Base-by-base conservation (phyloP, 1,140 invertebrate genomes). In the Orussus abietinus region DNA sequence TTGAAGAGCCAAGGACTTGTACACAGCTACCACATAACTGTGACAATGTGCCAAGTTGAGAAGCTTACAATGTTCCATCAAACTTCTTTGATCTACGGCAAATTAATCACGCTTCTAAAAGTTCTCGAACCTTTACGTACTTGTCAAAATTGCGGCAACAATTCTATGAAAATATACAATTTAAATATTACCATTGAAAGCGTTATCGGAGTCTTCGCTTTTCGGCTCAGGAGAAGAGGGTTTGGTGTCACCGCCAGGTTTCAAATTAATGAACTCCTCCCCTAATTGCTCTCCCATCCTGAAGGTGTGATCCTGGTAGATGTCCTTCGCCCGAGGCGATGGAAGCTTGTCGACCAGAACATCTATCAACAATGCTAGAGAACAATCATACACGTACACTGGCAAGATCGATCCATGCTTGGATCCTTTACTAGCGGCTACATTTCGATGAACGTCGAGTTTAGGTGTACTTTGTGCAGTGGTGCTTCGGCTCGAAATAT, bases 331-430 rank as follows among this genome's bases (percentile, higher is more conserved):
- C 25, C 74, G 55, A 2, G 63, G 57, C n/a, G 53, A 58, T n/a
- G 61, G 53, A 2, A 64, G 62, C 50, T 74, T 69, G 42, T 81
- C 73, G 7, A 84, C 67, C 3, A 84, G 68, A 0, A 76, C 73
- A 38, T 81, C 77, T 3, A 80, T 78, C 15, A 85, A 55, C 29
- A 75, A 62, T 10, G 75, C 69, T 4, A 83, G 55, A 2, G 80
- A 78, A 61, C 84, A 85, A 59, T 86, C 81, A 55, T 84, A 87
- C 2, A 85, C 74, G 51, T 84, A 87, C 36, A 87, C 62, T 0
- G 85, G 85, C 38, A 88, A 62, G 44, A 71, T 62, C 13, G 74
- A 47, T 12, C 55, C 54, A 0, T 55, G 53, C 12, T 67, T 66
- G 12, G 53, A 45, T n/a, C 50, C 53, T 36, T 44, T 42, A 20